A percentile compares a stretch with the other conserved stretches of the same genome.
These are phyloP conservation scores for Phortica variegata DNA, from an alignment of 1,140 invertebrate species.

Conservation along the genomic window DNA sequence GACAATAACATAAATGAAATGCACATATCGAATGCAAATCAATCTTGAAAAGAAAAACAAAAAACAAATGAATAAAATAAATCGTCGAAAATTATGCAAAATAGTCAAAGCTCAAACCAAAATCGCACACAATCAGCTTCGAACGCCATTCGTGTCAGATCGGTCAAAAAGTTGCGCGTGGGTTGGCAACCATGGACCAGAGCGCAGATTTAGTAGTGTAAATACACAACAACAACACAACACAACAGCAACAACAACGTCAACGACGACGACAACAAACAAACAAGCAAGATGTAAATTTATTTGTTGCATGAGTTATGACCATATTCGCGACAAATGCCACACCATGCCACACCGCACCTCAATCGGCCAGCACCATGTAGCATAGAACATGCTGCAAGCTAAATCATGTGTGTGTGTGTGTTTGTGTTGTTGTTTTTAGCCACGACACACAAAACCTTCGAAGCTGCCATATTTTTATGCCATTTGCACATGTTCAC, in stretches of 20 bases:
- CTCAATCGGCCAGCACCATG: background rate
- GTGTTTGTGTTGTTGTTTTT: no score
- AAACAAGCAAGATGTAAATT: slow-evolving; percentile 26
- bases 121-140: slow-evolving; percentile 12
- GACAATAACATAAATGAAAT: no score
- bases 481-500: slow-evolving; percentile 46
- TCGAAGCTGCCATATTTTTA: slow-evolving; percentile 46
- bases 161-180: slow-evolving; percentile 11
- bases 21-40: no score
- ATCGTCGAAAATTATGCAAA: slow-evolving; percentile 15
- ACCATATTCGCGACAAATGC: slow-evolving; percentile 47
- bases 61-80: background rate
- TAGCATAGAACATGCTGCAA: slow-evolving; percentile 1
- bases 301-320: slow-evolving; percentile 56
- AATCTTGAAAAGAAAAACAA: no score
- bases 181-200: no score
- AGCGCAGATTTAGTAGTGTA: no score
- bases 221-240: no score
- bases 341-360: slow-evolving; percentile 9
- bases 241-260: no score
- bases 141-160: no score
- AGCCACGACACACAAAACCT: background rate
- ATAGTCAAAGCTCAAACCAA: slow-evolving; percentile 14
- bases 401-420: background rate
- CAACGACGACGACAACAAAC: background rate